Evolutionary conservation across 2,113 vertebrate species (phyloP), one percentile per base, ranked within the genome.

Genomic region (Hydrochoerus hydrochaeris): DNA sequence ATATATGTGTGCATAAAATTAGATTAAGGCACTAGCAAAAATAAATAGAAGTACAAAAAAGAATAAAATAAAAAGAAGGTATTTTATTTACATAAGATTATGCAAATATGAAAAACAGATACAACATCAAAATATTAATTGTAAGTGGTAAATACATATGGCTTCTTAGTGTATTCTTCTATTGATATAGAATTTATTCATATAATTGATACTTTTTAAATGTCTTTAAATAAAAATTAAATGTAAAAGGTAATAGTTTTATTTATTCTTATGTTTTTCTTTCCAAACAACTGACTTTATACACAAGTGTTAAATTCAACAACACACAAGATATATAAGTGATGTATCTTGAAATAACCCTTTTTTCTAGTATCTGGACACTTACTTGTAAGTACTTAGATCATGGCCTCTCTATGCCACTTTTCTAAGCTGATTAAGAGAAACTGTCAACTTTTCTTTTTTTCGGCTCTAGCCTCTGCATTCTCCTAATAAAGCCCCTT

Each of bases 21-120:
- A 92, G 46, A 90, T 10, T 86, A 71, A 89, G 11, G 41, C 89
- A 86, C 58, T 73, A 52, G 49, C 41, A 93, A 41, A 75, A 75
- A 75, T 38, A 73, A 73, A 73, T 44, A 75, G 69, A 73, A 73
- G 65, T 28, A 75, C n/a, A n/a, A n/a, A n/a, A n/a, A n/a, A n/a
- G n/a, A n/a, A n/a, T n/a, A n/a, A n/a, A n/a, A n/a, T n/a, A n/a
- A n/a, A n/a, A n/a, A n/a, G n/a, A n/a, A n/a, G 22, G 11, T 44
- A 75, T 75, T 75, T 75, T 75, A 75, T 38, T 94, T 86, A 69
- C 81, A 92, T 4, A 92, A 88, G 54, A 63, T 71, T 67, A 67
- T 75, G 4, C 32, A 93, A 91, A 41, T 91, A 90, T n/a, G 52
- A 83, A 67, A 96, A 88, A 49, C 62, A 81, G 88, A 92, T 83